Percentiles rank a stretch among this genome's conserved stretches.
Conservation (phyloP, 2,888 invertebrate species). For the Caenorhabditis panamensis region DNA sequence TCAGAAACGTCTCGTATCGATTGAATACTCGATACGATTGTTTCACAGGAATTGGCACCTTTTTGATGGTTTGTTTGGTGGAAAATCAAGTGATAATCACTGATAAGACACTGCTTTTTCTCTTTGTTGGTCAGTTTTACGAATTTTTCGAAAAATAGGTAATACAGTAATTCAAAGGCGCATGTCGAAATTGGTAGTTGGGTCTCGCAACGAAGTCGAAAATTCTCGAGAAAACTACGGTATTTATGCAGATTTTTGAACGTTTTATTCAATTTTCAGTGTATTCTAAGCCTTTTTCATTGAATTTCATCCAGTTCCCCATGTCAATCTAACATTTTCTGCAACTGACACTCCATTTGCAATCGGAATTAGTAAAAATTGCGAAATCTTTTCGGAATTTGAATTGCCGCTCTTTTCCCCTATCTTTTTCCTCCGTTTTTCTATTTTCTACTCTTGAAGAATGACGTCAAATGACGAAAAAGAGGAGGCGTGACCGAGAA, state of each 20-base stretch:
- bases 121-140: slow-evolving; percentile 7
- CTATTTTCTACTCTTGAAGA: not conserved
- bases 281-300: no score
- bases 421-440: not conserved
- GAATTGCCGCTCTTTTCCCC: not conserved
- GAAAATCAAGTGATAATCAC: not conserved
- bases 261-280: no score
- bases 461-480: slow-evolving; percentile 31
- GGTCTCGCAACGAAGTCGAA: no score
- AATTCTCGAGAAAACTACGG: no score
- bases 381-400: not conserved
- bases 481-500: slow-evolving; percentile 20
- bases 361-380: no score
- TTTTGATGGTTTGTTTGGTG: not conserved
- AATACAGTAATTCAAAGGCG: no score
- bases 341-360: no score
- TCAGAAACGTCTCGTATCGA: not conserved
- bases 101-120: not conserved
- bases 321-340: no score
- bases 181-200: no score
- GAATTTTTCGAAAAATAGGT: not conserved
- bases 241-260: no score
- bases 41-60: not conserved
- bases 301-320: no score
- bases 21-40: not conserved